Percentiles rank a stretch among this genome's conserved stretches.
Evolutionary conservation across 2,797 vertebrate genomes (phyloP).

Genomic region (Oreortyx pictus): DNA sequence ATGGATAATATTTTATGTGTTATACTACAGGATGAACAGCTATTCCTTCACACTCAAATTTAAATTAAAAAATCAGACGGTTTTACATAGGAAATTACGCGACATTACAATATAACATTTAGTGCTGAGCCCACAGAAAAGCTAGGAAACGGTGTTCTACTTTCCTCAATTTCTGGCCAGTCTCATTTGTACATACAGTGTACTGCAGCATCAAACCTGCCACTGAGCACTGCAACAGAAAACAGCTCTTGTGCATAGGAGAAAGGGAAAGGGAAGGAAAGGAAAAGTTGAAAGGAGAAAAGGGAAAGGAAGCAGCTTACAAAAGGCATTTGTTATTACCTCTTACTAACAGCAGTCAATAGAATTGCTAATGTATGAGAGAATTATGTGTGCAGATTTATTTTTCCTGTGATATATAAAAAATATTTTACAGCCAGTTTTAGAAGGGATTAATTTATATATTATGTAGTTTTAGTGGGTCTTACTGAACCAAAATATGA

Average conservation of each 20-base stretch:
- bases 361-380: neutral
- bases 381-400: neutral
- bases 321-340: neutral
- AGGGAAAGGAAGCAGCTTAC: neutral
- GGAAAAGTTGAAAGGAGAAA: no score
- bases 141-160: neutral
- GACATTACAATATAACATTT: neutral
- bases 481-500: neutral
- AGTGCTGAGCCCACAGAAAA: constrained; percentile 9
- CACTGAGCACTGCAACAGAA: neutral
- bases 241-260: neutral
- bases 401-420: neutral
- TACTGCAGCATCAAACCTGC: neutral
- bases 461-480: neutral
- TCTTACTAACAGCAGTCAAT: neutral
- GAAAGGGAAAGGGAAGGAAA: no score
- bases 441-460: neutral
- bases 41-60: constrained; percentile 20
- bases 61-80: neutral
- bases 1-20: constrained; percentile 26
- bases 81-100: neutral
- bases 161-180: neutral
- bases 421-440: neutral
- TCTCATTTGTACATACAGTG: neutral
- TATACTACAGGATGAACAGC: neutral